Conservation (phyloP, 2,797 vertebrate genomes). For the Siniperca undulata region DNA sequence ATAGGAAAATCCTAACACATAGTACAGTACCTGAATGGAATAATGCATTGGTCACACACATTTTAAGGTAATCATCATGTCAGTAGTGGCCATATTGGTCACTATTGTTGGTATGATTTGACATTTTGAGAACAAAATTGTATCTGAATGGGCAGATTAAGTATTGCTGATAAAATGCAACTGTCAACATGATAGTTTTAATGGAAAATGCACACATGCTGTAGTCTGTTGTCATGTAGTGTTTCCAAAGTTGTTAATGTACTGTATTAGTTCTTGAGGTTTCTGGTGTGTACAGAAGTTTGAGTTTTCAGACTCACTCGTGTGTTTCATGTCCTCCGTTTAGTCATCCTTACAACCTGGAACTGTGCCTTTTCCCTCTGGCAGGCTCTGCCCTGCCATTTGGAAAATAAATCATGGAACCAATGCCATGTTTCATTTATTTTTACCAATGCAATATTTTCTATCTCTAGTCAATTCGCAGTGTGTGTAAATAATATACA, state of each 20-base stretch:
- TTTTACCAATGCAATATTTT: background rate
- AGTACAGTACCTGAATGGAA: background rate
- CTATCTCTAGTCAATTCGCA: background rate
- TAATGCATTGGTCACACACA: background rate
- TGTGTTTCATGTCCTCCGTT: constrained; percentile 15
- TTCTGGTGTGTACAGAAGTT: constrained; percentile 17
- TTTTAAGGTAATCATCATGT: background rate
- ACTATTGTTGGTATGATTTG: background rate
- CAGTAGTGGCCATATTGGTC: constrained; percentile 62
- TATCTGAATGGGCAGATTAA: constrained; percentile 18
- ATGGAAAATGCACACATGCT: background rate
- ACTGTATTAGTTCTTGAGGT: constrained; percentile 15
- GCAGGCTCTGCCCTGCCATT: constrained; percentile 35
- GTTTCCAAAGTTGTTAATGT: constrained; percentile 19
- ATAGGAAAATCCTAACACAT: background rate
- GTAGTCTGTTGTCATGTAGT: background rate
- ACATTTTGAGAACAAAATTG: constrained; percentile 21
- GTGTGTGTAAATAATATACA: background rate
- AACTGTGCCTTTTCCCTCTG: constrained; percentile 72
- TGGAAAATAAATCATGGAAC: constrained; percentile 72
- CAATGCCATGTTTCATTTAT: constrained; percentile 3
- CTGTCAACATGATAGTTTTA: background rate
- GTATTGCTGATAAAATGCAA: background rate
- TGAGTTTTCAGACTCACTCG: constrained; percentile 37
- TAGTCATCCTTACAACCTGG: constrained; percentile 5